These are phyloP conservation scores for Sylvilagus floridanus DNA, from an alignment of 2,797 vertebrate genomes.

Conservation along the genomic window DNA sequence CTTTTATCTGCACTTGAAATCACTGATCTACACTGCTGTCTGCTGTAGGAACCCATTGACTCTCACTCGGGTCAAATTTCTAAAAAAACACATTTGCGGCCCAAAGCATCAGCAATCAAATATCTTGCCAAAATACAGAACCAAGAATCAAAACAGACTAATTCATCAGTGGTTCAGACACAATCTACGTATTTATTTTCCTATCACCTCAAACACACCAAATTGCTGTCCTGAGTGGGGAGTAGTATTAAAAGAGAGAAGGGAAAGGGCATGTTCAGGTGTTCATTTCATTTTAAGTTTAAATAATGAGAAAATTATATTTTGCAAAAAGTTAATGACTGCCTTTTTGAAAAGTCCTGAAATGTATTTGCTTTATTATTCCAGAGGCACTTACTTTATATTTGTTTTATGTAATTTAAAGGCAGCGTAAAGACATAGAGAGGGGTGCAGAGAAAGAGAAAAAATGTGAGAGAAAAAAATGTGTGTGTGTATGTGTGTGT, in stretches of 20 bases:
- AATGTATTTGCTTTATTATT: slow-evolving; percentile 17
- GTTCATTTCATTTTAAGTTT: neutral
- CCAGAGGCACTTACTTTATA: neutral
- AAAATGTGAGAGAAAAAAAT: too few species aligned
- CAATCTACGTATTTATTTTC: neutral
- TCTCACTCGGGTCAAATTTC: neutral
- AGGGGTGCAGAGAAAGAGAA: too few species aligned
- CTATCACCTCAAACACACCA: neutral
- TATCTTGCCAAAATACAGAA: neutral
- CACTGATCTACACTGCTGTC: neutral
- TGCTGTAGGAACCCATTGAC: neutral
- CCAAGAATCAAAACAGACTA: neutral
- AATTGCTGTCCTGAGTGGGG: neutral
- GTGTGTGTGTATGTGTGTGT: too few species aligned
- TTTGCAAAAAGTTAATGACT: neutral
- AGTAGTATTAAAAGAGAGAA: neutral
- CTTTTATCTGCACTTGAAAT: neutral
- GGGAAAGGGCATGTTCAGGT: neutral
- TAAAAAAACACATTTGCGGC: neutral
- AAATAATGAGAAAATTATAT: neutral
- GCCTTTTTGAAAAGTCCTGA: neutral
- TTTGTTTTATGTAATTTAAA: neutral
- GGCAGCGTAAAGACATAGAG: too few species aligned
- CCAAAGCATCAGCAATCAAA: neutral
- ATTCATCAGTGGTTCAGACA: neutral